These are phyloP conservation scores for Acanthosepion pharaonis DNA, from an alignment of 2,888 invertebrate species.

Conservation along the genomic window DNA sequence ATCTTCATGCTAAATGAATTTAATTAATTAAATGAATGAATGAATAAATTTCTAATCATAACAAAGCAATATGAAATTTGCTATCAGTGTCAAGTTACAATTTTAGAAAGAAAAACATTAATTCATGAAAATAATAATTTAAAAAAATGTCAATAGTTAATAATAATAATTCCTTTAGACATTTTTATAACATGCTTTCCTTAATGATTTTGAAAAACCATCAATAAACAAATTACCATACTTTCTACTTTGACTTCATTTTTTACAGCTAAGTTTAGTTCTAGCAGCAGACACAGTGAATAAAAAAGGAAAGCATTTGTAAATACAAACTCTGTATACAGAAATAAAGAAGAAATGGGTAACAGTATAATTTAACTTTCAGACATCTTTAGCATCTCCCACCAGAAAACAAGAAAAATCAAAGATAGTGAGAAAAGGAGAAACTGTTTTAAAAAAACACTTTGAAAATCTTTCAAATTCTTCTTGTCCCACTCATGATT, in stretches of 20 bases:
- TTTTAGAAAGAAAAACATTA: not conserved
- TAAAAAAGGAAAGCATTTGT: not conserved
- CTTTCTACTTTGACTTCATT: not conserved
- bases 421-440: not conserved
- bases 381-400: not conserved
- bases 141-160: not conserved
- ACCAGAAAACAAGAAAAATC: not conserved
- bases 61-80: not conserved
- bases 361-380: not conserved
- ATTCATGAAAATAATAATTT: not conserved
- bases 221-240: not conserved
- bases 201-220: not conserved
- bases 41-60: not conserved
- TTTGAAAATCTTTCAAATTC: not conserved
- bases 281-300: not conserved
- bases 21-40: not conserved
- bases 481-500: not conserved
- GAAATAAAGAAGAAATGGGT: no score
- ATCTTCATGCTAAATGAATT: not conserved
- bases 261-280: not conserved
- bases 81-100: not conserved
- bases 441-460: not conserved
- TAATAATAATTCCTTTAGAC: not conserved
- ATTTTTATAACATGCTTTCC: not conserved
- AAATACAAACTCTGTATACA: not conserved